Evolutionary conservation across 2,797 vertebrate genomes (phyloP), one percentile per base, ranked within the genome.

Genomic region (Glossophaga mutica): DNA sequence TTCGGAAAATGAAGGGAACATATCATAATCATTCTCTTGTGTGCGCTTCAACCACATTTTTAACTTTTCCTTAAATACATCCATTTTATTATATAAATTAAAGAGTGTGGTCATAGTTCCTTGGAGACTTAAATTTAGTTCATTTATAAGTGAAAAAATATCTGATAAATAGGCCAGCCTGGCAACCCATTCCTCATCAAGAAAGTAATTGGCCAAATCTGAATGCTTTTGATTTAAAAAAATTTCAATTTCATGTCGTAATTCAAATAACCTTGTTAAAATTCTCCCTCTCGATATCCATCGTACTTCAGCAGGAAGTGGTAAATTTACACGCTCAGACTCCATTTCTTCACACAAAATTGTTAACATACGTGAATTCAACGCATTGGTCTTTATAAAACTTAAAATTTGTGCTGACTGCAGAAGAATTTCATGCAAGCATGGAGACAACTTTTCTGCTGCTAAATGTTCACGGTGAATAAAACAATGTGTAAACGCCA

Each of bases 381-480:
- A 46, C 2, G 94, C 93, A 95, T 97, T 95, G 48, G 79, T 97
- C 90, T 97, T 98, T 91, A 97, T 52, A 81, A 98, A 98, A 87
- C 91, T 97, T 96, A 98, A 87, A 97, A 96, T 96, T 74, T 96
- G 94, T 84, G 97, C 96, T 59, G 96, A 96, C 95, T 97, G 97
- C 67, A 96, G 78, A 91, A 98, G 97, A 90, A 93, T 88, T 96
- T 97, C 89, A 94, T 97, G 89, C 94, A 98, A 95, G n/a, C 91
- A 94, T n/a, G 97, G 95, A 96, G 97, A 96, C 91, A 96, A 84
- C n/a, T 90, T 96, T 94, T 85, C 71, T 34, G 88, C 86, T 82
- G 83, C 96, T 96, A 97, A 95, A 96, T 94, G 95, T 86, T 98
- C 97, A 37, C 96, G 97, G 81, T 98, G 97, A 97, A 98, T 97